These are phyloP conservation scores for Malurus alboscapulatus DNA, from an alignment of 2,113 vertebrate genomes.

Conservation along the genomic window DNA sequence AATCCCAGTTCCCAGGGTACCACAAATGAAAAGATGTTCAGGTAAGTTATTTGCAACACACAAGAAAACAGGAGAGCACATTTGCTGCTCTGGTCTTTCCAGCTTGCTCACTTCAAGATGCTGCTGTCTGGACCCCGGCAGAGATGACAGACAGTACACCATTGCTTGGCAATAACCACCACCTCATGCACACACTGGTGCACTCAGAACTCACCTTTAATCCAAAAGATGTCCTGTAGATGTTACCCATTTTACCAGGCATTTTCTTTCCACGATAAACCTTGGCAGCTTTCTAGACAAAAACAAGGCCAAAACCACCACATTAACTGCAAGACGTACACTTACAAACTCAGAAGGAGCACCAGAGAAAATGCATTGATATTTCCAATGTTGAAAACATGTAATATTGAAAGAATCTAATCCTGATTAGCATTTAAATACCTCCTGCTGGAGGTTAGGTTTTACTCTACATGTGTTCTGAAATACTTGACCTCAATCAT, in stretches of 20 bases:
- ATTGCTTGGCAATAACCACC: not conserved
- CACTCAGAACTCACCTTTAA: conserved; percentile 81
- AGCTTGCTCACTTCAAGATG: not conserved
- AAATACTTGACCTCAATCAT: not conserved
- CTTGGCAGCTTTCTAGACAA: conserved; percentile 82
- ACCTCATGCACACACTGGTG: not conserved
- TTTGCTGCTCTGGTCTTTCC: not conserved
- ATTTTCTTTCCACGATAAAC: conserved; percentile 95
- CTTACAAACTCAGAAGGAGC: not conserved
- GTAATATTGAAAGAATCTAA: not conserved
- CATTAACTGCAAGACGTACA: not conserved
- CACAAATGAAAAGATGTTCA: not conserved
- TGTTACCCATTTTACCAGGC: conserved; percentile 92
- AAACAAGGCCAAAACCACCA: conserved; percentile 7
- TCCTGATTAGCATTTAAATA: not conserved
- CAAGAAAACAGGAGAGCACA: not conserved
- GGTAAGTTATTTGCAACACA: not conserved
- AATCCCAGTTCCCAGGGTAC: not conserved
- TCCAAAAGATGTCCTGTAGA: conserved; percentile 77
- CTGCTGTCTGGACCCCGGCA: not conserved
- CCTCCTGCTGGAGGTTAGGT: not conserved
- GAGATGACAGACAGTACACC: not conserved
- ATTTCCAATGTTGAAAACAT: not conserved
- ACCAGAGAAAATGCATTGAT: not conserved
- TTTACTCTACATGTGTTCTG: not conserved